A percentile compares a stretch with the other conserved stretches of the same genome.
Conservation (phyloP, 2,888 invertebrate genomes). For the Phrixothrix hirtus region DNA sequence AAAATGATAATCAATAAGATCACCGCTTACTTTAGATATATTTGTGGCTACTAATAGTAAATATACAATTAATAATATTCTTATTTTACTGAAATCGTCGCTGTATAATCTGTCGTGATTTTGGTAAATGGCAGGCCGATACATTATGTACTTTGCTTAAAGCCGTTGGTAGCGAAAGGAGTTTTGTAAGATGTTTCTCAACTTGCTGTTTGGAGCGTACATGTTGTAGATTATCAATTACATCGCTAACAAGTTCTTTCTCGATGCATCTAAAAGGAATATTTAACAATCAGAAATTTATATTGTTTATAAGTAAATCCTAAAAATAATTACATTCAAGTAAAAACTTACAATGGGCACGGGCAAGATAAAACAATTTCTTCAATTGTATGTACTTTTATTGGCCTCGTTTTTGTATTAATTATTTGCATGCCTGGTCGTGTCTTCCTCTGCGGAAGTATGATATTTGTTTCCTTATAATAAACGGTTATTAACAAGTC, state of each 20-base stretch:
- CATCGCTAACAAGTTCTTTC: slow-evolving; percentile 58
- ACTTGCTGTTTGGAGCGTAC: slow-evolving; percentile 52
- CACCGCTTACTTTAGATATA: neutral
- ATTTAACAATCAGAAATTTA: neutral
- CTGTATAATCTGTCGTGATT: slow-evolving; percentile 58
- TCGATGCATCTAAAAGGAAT: slow-evolving; percentile 59
- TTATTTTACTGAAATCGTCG: slow-evolving; percentile 54
- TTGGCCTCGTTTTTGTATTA: slow-evolving; percentile 48
- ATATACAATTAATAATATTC: neutral
- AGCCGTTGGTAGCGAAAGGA: slow-evolving; percentile 50
- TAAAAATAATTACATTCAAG: no score
- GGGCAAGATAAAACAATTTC: slow-evolving; percentile 57
- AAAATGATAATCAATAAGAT: no score
- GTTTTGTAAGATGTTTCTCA: slow-evolving; percentile 44
- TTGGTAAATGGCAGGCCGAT: slow-evolving; percentile 59
- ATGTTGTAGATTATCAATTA: slow-evolving; percentile 55
- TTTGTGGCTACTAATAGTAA: neutral
- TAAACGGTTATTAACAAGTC: slow-evolving; percentile 65
- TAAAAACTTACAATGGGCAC: slow-evolving; percentile 60
- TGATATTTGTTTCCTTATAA: slow-evolving; percentile 44
- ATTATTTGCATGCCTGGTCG: slow-evolving; percentile 48
- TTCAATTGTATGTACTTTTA: slow-evolving; percentile 48
- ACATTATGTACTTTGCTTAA: slow-evolving; percentile 57
- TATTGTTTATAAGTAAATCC: neutral
- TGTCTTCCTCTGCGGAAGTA: slow-evolving; percentile 36